Conservation (phyloP, 2,113 vertebrate genomes). For the Probosciger aterrimus region DNA sequence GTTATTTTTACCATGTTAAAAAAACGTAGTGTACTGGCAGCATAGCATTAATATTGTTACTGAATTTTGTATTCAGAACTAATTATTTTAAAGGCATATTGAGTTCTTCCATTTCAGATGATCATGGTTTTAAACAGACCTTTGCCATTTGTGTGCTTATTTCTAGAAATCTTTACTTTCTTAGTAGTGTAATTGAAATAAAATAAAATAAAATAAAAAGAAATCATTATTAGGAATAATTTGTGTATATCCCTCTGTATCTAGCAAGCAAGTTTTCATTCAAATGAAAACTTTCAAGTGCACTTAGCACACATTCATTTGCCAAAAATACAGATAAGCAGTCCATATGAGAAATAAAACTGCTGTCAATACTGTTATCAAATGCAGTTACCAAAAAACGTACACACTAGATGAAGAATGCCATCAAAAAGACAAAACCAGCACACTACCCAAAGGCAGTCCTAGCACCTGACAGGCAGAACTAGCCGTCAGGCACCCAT, state of each 20-base stretch:
- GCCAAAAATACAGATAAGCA: background rate
- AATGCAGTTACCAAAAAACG: background rate
- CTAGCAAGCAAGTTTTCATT: background rate
- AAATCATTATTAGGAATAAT: background rate
- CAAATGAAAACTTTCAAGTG: background rate
- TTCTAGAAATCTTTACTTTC: background rate
- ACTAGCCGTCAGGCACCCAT: fast-evolving
- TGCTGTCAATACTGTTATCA: background rate
- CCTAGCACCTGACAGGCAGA: background rate
- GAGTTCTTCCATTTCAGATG: background rate
- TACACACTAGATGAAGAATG: background rate
- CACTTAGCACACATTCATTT: background rate
- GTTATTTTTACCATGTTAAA: background rate
- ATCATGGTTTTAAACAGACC: background rate
- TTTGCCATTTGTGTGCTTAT: background rate
- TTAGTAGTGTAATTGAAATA: background rate
- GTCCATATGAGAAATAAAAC: background rate
- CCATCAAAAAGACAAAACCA: background rate
- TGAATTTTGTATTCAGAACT: background rate
- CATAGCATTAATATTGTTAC: background rate
- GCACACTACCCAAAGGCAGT: fast-evolving
- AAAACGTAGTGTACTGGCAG: background rate
- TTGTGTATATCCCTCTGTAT: background rate
- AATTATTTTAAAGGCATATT: background rate
- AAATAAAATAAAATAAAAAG: background rate